Conservation (phyloP, 2,888 invertebrate species). For the Sarcophaga variegata region DNA sequence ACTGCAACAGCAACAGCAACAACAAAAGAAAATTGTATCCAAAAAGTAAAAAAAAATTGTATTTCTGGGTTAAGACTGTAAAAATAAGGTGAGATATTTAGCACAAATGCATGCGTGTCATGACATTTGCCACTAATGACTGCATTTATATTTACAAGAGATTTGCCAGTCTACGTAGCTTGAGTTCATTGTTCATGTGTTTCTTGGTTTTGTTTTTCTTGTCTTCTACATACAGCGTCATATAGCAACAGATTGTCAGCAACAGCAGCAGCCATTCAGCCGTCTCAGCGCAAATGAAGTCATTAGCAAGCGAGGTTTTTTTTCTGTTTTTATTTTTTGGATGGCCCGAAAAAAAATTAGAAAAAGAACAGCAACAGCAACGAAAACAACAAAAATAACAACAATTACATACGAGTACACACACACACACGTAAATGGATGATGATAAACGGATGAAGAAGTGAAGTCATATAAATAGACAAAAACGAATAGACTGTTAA, state of each 20-base stretch:
- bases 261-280: slow-evolving; percentile 39
- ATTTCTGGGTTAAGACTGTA: slow-evolving; percentile 63
- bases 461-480: slow-evolving; percentile 46
- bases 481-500: slow-evolving; percentile 62
- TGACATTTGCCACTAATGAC: slow-evolving; percentile 69
- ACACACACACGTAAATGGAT: slow-evolving; percentile 16
- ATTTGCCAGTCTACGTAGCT: slow-evolving; percentile 22
- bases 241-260: slow-evolving; percentile 34
- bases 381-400: neutral
- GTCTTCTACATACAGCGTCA: slow-evolving; percentile 22
- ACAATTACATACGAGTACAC: slow-evolving; percentile 34
- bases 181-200: slow-evolving; percentile 42
- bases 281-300: slow-evolving; percentile 57
- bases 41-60: slow-evolving; percentile 12
- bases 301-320: slow-evolving; percentile 58
- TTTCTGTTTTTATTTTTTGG: neutral
- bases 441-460: slow-evolving; percentile 27
- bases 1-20: slow-evolving; percentile 79
- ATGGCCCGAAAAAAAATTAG: slow-evolving; percentile 32
- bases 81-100: slow-evolving; percentile 68
- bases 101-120: slow-evolving; percentile 70
- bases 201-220: neutral
- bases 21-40: slow-evolving; percentile 73
- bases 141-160: slow-evolving; percentile 48
- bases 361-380: neutral